A percentile compares a stretch with the other conserved stretches of the same genome.
Evolutionary conservation across 2,113 vertebrate species (phyloP).

Genomic region (Tyto alba): DNA sequence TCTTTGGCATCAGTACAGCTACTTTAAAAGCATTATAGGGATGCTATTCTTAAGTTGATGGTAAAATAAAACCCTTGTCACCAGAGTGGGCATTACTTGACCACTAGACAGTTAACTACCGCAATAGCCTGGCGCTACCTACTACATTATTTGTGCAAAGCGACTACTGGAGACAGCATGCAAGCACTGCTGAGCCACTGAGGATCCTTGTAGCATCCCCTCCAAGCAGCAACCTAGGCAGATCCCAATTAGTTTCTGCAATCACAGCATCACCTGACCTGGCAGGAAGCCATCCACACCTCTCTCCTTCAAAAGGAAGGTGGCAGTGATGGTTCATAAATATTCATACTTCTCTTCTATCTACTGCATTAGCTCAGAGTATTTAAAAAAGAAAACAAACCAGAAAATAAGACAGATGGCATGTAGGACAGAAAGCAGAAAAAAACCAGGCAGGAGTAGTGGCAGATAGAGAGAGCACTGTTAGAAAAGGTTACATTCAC

Average conservation of each 20-base stretch:
- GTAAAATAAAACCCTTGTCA: neutral
- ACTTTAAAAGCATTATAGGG: neutral
- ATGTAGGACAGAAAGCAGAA: neutral
- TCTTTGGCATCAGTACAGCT: neutral
- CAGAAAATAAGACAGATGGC: slow-evolving; percentile 22
- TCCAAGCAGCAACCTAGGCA: neutral
- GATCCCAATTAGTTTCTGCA: neutral
- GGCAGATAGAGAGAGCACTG: neutral
- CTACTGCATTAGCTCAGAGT: neutral
- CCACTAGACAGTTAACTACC: neutral
- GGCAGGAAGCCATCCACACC: neutral
- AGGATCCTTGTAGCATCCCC: neutral
- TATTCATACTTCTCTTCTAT: neutral
- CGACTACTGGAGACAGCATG: neutral
- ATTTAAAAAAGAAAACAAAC: slow-evolving; percentile 7
- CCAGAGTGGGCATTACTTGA: neutral
- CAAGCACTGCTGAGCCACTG: neutral
- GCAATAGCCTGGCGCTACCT: neutral
- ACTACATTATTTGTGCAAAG: neutral
- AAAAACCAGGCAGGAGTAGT: neutral
- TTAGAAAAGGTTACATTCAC: neutral
- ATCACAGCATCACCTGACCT: neutral
- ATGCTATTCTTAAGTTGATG: neutral
- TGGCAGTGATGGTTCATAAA: neutral
- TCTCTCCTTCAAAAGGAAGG: neutral